phyloP scores from a whole-genome alignment of 2,888 invertebrate species.

The Zootermopsis nevadensis region DNA sequence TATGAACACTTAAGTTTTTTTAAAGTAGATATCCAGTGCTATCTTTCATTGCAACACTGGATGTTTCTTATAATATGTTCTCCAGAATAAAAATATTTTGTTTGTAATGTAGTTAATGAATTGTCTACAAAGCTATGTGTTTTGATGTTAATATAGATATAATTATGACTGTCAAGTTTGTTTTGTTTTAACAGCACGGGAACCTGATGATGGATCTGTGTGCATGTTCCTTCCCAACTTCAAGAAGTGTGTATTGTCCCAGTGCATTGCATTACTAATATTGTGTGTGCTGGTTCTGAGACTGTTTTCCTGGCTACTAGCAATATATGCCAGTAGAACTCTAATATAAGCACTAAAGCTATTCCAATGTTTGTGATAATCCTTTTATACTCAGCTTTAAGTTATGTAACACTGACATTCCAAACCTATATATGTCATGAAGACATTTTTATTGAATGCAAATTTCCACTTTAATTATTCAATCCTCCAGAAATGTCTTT shows the following conservation, averaged over 20 bases:
- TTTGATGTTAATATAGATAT: too few species aligned
- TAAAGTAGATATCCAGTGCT: too few species aligned
- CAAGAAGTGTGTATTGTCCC: slow-evolving; percentile 38
- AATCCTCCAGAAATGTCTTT: too few species aligned
- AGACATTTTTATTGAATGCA: background rate
- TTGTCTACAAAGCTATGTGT: too few species aligned
- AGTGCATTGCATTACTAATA: slow-evolving; percentile 37
- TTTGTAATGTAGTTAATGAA: too few species aligned
- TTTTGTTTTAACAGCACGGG: slow-evolving; percentile 32
- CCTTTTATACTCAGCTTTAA: background rate
- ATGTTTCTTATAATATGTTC: too few species aligned
- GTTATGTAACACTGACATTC: background rate
- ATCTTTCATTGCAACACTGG: too few species aligned
- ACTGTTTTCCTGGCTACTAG: slow-evolving; percentile 46
- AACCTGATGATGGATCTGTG: background rate
- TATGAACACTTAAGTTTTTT: too few species aligned
- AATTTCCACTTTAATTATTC: background rate
- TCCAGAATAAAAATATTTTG: too few species aligned
- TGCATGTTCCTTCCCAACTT: slow-evolving; percentile 27
- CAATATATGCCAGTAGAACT: slow-evolving; percentile 9
- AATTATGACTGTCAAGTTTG: background rate
- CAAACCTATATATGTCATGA: background rate
- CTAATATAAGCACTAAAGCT: background rate
- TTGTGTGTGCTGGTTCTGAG: slow-evolving; percentile 47
- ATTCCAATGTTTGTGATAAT: background rate